Evolutionary conservation across 2,888 invertebrate genomes (phyloP).

Genomic region (Ophion ventricosus): DNA sequence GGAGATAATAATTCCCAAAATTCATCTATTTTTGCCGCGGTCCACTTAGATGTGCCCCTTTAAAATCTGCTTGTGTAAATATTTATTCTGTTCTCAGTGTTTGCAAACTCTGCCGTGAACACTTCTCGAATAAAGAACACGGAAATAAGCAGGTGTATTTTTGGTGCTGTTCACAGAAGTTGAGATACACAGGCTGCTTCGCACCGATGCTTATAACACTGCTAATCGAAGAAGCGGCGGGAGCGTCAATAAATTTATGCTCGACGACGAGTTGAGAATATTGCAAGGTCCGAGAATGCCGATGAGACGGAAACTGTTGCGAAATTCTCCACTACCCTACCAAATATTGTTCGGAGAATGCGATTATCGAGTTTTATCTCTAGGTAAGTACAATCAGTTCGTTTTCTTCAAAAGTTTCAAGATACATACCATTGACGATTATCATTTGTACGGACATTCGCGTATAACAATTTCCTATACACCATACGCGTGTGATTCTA

Average conservation of each 20-base stretch:
- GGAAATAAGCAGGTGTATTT: background rate
- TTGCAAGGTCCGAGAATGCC: constrained; percentile 85
- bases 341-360: constrained; percentile 86
- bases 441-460: background rate
- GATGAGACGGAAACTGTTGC: constrained; percentile 85
- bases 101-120: too few species aligned
- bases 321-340: constrained; percentile 86
- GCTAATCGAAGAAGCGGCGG: constrained; percentile 82
- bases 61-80: too few species aligned
- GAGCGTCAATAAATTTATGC: constrained; percentile 80
- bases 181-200: constrained; percentile 86
- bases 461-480: background rate
- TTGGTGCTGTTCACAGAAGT: constrained; percentile 83
- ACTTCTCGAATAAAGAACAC: too few species aligned
- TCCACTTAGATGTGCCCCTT: too few species aligned
- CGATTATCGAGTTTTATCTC: constrained; percentile 86
- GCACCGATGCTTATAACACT: constrained; percentile 86
- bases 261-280: constrained; percentile 84
- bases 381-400: constrained; percentile 76
- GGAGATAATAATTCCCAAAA: too few species aligned
- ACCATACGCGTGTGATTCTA: background rate
- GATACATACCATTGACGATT: background rate
- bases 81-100: too few species aligned
- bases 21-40: too few species aligned
- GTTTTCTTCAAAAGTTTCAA: background rate